These are phyloP conservation scores for Drosophila neonasuta DNA, from an alignment of 2,888 invertebrate genomes.

Conservation along the genomic window DNA sequence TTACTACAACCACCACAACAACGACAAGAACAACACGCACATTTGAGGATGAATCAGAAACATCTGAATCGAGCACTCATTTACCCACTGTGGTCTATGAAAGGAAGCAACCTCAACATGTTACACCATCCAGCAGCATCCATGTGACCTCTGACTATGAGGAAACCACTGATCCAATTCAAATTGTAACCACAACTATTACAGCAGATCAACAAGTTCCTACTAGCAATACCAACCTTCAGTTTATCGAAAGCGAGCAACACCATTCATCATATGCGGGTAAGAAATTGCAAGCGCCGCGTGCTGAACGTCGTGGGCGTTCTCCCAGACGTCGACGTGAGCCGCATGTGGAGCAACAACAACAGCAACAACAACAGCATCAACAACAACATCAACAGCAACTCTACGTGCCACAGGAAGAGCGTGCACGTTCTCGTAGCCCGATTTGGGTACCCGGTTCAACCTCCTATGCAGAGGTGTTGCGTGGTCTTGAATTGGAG, in stretches of 20 bases:
- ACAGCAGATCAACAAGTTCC: constrained; percentile 49
- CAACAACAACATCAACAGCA: constrained; percentile 41
- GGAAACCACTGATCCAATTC: constrained; percentile 17
- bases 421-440: constrained; percentile 85
- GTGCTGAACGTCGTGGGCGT: constrained; percentile 73
- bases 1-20: constrained; percentile 42
- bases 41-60: constrained; percentile 42
- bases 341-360: constrained; percentile 20
- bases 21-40: constrained; percentile 49
- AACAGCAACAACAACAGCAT: constrained; percentile 22
- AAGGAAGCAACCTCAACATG: constrained; percentile 17
- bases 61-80: constrained; percentile 22
- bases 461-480: constrained; percentile 90
- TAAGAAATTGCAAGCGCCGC: constrained; percentile 61
- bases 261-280: constrained; percentile 36
- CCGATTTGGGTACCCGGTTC: constrained; percentile 89
- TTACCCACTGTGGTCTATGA: constrained; percentile 51
- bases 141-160: constrained; percentile 31
- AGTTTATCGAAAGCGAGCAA: constrained; percentile 61
- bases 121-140: constrained; percentile 51
- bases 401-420: constrained; percentile 63
- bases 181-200: constrained; percentile 25
- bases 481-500: constrained; percentile 85
- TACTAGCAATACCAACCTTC: constrained; percentile 42
- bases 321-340: constrained; percentile 75